phyloP scores from a whole-genome alignment of 2,888 invertebrate species.

The Cotesia congregata region DNA sequence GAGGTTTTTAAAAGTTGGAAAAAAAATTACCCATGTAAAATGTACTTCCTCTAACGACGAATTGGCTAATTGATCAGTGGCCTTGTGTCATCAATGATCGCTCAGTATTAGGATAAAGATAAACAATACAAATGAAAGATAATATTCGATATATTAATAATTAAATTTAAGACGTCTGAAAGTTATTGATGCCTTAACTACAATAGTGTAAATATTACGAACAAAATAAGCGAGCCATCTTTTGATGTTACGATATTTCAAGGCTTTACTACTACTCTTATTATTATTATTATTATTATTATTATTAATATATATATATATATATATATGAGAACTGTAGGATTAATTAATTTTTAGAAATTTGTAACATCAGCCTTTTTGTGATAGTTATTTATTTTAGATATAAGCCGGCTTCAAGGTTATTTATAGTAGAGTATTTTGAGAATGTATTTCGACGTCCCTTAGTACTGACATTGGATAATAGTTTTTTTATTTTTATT shows the following conservation, averaged over 20 bases:
- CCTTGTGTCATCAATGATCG: conserved; percentile 32
- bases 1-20: conserved; percentile 16
- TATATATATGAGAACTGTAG: conserved; percentile 16
- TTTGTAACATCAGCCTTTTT: conserved; percentile 50
- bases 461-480: conserved; percentile 32
- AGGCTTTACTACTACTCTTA: neutral
- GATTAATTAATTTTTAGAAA: neutral
- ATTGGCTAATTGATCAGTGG: conserved; percentile 36
- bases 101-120: conserved; percentile 42
- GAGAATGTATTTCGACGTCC: conserved; percentile 24
- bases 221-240: conserved; percentile 21
- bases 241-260: conserved; percentile 26
- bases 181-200: neutral
- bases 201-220: conserved; percentile 13
- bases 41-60: conserved; percentile 23
- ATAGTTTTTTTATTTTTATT: conserved; percentile 31
- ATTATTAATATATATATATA: conserved; percentile 13
- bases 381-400: conserved; percentile 70
- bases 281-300: neutral
- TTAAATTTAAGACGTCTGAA: conserved; percentile 24
- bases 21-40: conserved; percentile 14
- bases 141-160: conserved; percentile 7
- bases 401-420: conserved; percentile 56
- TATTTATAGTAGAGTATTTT: conserved; percentile 52
- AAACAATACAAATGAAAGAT: conserved; percentile 24